Percentiles rank a stretch among this genome's conserved stretches.
phyloP scores from a whole-genome alignment of 92 coral and sea anemone species.

The Epizoanthus scotinus region DNA sequence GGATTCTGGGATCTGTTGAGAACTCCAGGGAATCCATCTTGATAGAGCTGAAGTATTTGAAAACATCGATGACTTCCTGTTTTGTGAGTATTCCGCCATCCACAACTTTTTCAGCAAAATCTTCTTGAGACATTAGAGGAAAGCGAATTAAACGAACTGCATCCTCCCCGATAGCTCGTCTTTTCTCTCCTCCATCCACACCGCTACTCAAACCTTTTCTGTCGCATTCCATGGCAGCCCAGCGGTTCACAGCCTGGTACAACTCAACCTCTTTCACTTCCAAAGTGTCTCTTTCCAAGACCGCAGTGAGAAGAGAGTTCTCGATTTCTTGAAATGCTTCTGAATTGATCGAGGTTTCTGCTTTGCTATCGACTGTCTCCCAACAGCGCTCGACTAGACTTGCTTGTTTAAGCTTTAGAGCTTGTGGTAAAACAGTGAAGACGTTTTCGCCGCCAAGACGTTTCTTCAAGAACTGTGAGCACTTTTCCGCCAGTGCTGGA shows the following conservation, averaged over 20 bases:
- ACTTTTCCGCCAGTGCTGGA: slow-evolving; percentile 41
- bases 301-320: slow-evolving; percentile 24
- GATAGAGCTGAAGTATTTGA: slow-evolving; percentile 45
- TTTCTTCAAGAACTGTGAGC: slow-evolving; percentile 32
- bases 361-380: slow-evolving; percentile 33
- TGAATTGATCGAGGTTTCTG: slow-evolving; percentile 39
- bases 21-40: background rate
- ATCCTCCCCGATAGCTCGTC: background rate
- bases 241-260: slow-evolving; percentile 40
- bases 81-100: slow-evolving; percentile 49
- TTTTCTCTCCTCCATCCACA: slow-evolving; percentile 18
- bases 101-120: slow-evolving; percentile 64
- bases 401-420: slow-evolving; percentile 34
- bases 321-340: slow-evolving; percentile 32
- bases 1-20: too few relatives aligned
- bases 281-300: slow-evolving; percentile 46
- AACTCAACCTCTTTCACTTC: slow-evolving; percentile 40
- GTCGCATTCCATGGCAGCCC: slow-evolving; percentile 39
- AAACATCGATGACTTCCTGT: slow-evolving; percentile 64
- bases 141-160: slow-evolving; percentile 53
- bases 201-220: slow-evolving; percentile 1
- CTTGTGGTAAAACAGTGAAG: slow-evolving; percentile 42
- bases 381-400: slow-evolving; percentile 44
- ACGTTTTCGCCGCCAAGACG: slow-evolving; percentile 47
- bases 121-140: slow-evolving; percentile 68